phyloP scores from a whole-genome alignment of 2,888 invertebrate genomes.

The Lamproptera curius region DNA sequence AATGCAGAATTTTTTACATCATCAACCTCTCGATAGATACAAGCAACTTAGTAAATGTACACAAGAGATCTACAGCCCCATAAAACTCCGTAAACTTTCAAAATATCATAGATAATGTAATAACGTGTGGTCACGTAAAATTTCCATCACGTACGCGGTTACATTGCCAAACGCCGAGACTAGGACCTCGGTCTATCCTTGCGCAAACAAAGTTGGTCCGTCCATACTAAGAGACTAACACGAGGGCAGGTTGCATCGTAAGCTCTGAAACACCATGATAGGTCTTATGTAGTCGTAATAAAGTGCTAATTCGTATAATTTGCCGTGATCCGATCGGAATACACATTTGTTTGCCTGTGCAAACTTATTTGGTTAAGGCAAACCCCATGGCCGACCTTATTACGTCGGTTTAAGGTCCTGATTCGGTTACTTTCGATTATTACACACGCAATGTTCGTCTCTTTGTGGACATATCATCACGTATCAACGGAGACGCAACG shows the following conservation, averaged over 20 bases:
- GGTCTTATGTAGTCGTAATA: no score
- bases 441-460: neutral
- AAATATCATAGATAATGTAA: neutral
- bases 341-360: no score
- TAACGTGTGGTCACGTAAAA: conserved; percentile 13
- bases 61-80: no score
- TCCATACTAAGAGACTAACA: conserved; percentile 37
- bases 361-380: neutral
- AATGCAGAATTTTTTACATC: no score
- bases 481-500: conserved; percentile 21
- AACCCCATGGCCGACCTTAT: neutral
- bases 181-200: conserved; percentile 47
- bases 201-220: conserved; percentile 40
- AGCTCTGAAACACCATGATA: conserved; percentile 5
- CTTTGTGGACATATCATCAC: conserved; percentile 40
- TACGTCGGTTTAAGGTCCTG: neutral
- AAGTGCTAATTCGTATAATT: no score
- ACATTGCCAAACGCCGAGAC: conserved; percentile 25
- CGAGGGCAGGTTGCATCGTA: neutral
- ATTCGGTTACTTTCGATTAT: conserved; percentile 3
- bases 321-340: no score
- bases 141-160: conserved; percentile 18
- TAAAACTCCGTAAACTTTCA: no score
- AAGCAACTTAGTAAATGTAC: no score
- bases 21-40: no score